Evolutionary conservation across 2,888 invertebrate species (phyloP), one percentile per base, ranked within the genome.

Genomic region (Marronus borbonicus): DNA sequence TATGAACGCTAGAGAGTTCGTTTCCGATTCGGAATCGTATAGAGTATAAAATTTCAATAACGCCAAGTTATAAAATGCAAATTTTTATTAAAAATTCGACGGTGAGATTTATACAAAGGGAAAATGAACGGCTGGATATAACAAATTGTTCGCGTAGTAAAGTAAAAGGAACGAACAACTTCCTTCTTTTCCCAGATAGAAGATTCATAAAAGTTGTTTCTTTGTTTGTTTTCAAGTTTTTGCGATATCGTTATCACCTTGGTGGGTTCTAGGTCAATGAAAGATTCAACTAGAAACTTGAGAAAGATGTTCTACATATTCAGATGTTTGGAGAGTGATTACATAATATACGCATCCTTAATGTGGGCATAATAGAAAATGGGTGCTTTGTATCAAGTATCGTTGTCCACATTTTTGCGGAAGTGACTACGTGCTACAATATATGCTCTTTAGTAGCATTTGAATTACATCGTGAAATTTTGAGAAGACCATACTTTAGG

Each of bases 31-130:
- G 14, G 17, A 72, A 17, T 72, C 72, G 58, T 72, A 72, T 36
- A 64, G 72, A 75, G 75, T 75, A 62, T 79, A 72, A 79, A 76
- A 79, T 76, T 79, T 79, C 79, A 79, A 79, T 79, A 79, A 79
- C 76, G 76, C 68, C 69, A 60, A 69, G 79, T 79, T 79, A 79
- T 79, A 76, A 79, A 79, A 79, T 79, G 79, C 79, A 79, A 79
- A 79, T 79, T 76, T 79, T 79, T 76, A 76, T 76, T 72, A 79
- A 79, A 77, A 76, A 72, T 79, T 76, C 76, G 74, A 62, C 76
- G 64, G 72, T 39, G 76, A 52, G 72, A 72, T 62, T 77, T 77
- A 72, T 72, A 77, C 77, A 77, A 64, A 77, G 64, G 64, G 52
- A 64, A 58, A 72, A 50, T 49, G 77, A 77, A 70, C 58, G 69